Evolutionary conservation across 2,113 vertebrate species (phyloP), one percentile per base, ranked within the genome.

Genomic region (Phoenicopterus ruber): DNA sequence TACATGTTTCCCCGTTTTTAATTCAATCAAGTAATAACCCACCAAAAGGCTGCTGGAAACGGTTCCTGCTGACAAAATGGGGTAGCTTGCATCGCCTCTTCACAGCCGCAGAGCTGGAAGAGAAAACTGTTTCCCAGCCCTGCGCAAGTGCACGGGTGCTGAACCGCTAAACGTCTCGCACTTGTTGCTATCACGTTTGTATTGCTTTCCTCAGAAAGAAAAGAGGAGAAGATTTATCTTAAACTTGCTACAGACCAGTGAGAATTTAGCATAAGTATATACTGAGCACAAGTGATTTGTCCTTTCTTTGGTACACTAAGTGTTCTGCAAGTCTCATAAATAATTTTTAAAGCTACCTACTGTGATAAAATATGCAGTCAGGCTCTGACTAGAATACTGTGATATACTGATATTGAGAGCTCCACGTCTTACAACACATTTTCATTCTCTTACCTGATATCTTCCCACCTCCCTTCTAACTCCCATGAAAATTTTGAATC

Each of bases 301-400:
- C 77, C 88, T 88, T 88, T 88, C 85, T 84, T 88, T 88, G 72
- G 86, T 96, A 90, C 72, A 88, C 82, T 90, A 96, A 96, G 38
- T 86, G 76, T 63, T 95, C 86, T 92, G 77, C 70, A 89, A 86
- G 55, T 57, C 88, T 93, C 93, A 95, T 95, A 95, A 96, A 93
- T 93, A 95, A 94, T 88, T 94, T 96, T 95, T 72, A 89, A 82
- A 96, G 83, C 42, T 71, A 79, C 80, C 72, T 84, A 40, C 82
- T 74, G 52, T 58, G 83, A 92, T 86, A 82, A 96, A 94, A 92
- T 79, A 95, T 65, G 49, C 61, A 94, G 57, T 24, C 15, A 52
- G 65, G 12, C 28, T 54, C 80, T 87, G 92, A 71, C 57, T 87
- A 24, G 73, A 94, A 86, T 94, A 44, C 46, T 4, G 1, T 72